phyloP scores from a whole-genome alignment of 2,113 vertebrate genomes.

The Rhinichthys klamathensis region DNA sequence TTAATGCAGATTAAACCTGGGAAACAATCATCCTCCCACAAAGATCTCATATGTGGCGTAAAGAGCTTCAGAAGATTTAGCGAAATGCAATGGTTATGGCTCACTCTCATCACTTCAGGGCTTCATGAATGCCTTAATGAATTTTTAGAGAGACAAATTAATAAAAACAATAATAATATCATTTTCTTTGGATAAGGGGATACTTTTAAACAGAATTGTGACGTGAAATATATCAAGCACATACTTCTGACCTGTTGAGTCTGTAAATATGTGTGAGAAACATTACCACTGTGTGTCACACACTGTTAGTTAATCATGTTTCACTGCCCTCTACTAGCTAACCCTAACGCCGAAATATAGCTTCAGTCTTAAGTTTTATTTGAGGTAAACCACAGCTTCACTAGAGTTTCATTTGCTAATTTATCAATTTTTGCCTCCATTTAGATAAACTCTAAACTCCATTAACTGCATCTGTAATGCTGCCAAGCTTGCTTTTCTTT shows the following conservation, averaged over 20 bases:
- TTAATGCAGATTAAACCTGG: slow-evolving; percentile 44
- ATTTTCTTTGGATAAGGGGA: background rate
- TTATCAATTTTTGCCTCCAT: too few species aligned
- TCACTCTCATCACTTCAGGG: background rate
- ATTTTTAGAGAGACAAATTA: background rate
- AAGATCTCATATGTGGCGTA: slow-evolving; percentile 11
- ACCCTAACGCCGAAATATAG: background rate
- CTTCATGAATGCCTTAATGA: background rate
- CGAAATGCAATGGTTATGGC: background rate
- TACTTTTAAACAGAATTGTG: background rate
- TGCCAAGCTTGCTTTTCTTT: too few species aligned
- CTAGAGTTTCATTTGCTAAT: background rate
- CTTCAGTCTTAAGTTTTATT: background rate
- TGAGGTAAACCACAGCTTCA: too few species aligned
- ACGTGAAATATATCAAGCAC: background rate
- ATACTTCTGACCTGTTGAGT: background rate
- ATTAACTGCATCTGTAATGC: too few species aligned
- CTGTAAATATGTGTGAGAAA: too few species aligned
- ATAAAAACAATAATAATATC: background rate
- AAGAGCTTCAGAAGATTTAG: slow-evolving; percentile 4
- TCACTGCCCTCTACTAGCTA: background rate
- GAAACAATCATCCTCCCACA: slow-evolving; percentile 46
- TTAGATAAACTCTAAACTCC: too few species aligned
- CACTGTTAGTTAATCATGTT: background rate
- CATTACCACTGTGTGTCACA: too few species aligned